Evolutionary conservation across 2,888 invertebrate genomes (phyloP), one percentile per base, ranked within the genome.

Genomic region (Rotaria socialis): DNA sequence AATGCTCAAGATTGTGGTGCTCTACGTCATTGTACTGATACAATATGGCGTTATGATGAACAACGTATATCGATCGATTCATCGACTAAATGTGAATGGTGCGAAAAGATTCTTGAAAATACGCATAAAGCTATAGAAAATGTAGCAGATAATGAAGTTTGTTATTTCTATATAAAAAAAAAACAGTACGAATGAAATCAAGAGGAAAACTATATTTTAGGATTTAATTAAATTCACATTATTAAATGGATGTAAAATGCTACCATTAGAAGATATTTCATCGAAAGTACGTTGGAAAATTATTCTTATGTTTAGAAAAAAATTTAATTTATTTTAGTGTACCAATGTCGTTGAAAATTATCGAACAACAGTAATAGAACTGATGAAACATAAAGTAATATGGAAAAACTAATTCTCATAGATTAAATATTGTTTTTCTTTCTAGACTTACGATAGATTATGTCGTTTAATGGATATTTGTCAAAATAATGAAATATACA

Each of bases 1-100:
- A 87, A 86, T 22, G 88, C 89, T 85, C 87, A 87, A 75, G 56
- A 86, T n/a, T 89, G 89, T 84, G 87, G 87, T 24, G 88, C 89
- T 10, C 41, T 88, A 14, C 84, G 87, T 24, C 89, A 89, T 87
- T 89, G 89, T 87, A 87, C 87, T 85, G 86, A 87, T 35, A 88
- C 88, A 22, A 87, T 88, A 14, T 89, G 89, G 89, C 41, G 24
- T 43, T 43, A 75, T 24, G 43, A 75, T 43, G 19, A 43, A 75
- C 24, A 75, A 43, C 8, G 47, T 22, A 75, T 24, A 6, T 43
- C 43, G 4, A 41, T 43, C 19, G 75, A 75, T 22, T 43, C 75
- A 43, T 24, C 75, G 47, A 75, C 43, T 22, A 43, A 7, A 24
- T 75, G 75, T 47, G 24, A 75, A 22, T 75, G 41, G 75, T 75